Conservation (phyloP, 2,888 invertebrate species). For the Amphimallon solstitiale region DNA sequence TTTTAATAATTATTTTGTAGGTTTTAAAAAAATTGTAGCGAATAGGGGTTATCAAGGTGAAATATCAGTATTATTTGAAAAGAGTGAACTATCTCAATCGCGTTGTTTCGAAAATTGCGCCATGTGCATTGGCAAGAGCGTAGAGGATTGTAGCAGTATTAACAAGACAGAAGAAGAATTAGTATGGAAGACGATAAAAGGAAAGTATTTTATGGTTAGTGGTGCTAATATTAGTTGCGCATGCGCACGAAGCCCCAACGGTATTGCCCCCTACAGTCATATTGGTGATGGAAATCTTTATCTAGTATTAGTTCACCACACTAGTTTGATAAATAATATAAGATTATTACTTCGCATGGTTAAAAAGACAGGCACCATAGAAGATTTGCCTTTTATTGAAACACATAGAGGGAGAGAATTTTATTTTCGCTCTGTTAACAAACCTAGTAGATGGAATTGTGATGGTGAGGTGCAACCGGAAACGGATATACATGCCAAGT, state of each 20-base stretch:
- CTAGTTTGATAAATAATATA: conserved; percentile 76
- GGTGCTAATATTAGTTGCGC: conserved; percentile 82
- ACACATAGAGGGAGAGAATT: conserved; percentile 78
- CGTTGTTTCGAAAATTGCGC: conserved; percentile 66
- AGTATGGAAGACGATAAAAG: conserved; percentile 71
- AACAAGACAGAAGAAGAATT: conserved; percentile 43
- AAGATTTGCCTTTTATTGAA: conserved; percentile 79
- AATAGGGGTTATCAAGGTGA: conserved; percentile 75
- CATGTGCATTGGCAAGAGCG: conserved; percentile 56
- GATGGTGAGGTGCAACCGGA: conserved; percentile 80
- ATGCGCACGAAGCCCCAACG: conserved; percentile 78
- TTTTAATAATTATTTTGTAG: conserved; percentile 53
- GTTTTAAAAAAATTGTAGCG: conserved; percentile 71
- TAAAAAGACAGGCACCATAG: conserved; percentile 72
- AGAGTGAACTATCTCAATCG: conserved; percentile 26
- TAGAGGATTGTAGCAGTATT: conserved; percentile 35
- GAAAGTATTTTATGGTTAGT: conserved; percentile 81
- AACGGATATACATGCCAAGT: conserved; percentile 73
- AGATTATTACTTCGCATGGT: conserved; percentile 73
- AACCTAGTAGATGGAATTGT: conserved; percentile 80
- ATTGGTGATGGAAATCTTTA: conserved; percentile 83
- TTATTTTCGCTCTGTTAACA: conserved; percentile 68
- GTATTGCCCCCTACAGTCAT: conserved; percentile 81
- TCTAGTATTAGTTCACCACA: conserved; percentile 78
- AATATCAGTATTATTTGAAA: conserved; percentile 62